These are phyloP conservation scores for Pteromalus puparum DNA, from an alignment of 1,140 invertebrate genomes.

Conservation along the genomic window DNA sequence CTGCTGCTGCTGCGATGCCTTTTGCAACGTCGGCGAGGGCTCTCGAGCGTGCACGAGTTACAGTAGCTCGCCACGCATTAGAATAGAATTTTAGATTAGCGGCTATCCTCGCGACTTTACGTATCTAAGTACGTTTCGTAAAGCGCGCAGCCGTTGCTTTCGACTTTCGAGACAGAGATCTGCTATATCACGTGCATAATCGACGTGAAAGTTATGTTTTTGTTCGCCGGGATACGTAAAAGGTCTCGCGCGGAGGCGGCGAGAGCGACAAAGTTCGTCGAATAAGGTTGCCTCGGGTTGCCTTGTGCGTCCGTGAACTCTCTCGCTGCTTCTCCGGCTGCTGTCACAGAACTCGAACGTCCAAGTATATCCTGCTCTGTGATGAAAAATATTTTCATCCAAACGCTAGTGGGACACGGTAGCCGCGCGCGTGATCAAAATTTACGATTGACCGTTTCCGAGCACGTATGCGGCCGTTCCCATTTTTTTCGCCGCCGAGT, in stretches of 20 bases:
- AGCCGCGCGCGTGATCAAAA: constrained; percentile 7
- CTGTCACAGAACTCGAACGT: too few species aligned
- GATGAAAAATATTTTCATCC: too few species aligned
- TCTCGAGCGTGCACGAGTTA: constrained; percentile 46
- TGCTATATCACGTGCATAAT: background rate
- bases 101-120: background rate
- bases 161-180: too few species aligned
- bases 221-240: background rate
- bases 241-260: background rate
- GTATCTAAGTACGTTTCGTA: too few species aligned
- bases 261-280: background rate
- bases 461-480: constrained; percentile 3
- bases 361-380: too few species aligned
- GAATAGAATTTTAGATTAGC: constrained; percentile 30
- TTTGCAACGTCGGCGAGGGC: constrained; percentile 33
- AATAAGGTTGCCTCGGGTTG: background rate
- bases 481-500: too few species aligned
- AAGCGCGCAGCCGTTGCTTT: too few species aligned
- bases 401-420: too few species aligned
- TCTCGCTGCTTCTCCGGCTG: too few species aligned
- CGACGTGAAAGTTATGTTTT: constrained; percentile 10
- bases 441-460: background rate
- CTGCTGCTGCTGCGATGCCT: background rate
- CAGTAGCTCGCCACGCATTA: background rate
- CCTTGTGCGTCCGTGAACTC: too few species aligned